Evolutionary conservation across 2,888 invertebrate genomes (phyloP), one percentile per base, ranked within the genome.

Genomic region (Lagria hirta): DNA sequence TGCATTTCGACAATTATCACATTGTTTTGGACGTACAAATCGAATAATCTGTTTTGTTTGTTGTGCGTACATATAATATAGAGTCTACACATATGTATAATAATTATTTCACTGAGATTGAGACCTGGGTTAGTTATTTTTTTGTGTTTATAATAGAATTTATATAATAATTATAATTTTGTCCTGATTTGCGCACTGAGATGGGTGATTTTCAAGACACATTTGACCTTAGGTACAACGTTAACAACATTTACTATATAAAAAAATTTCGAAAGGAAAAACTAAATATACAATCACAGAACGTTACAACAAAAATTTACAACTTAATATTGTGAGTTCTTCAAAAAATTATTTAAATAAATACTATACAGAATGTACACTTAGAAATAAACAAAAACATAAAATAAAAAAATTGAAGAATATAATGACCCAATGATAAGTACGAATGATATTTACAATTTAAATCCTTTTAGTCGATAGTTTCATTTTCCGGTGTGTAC

Each of bases 291-390:
- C 58, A 62, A 68, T 69, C 68, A 69, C 69, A 69, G 68, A 68
- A 66, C 58, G 64, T 68, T 65, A 61, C 59, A 61, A 61, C 55
- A 61, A 57, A 42, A 42, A 55, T 58, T 60, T 60, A 58, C 58
- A 60, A 51, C 45, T 54, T 59, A 59, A 37, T 38, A 54, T 49
- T 54, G 57, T 62, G 52, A 47, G 35, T 41, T 28, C 35, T 15
- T 36, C 26, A 20, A 6, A n/a, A 62, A 57, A 59, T 58, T 61
- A 55, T 57, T 47, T 49, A 57, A 69, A 69, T 69, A 69, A 69
- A 69, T 69, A 69, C 68, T 69, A 66, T 69, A 69, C 69, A 69
- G 65, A 69, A 69, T 69, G 66, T 69, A 69, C 69, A 69, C 65
- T 58, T 60, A 58, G 48, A 54, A 60, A 51, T 44, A 51, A 50